A percentile compares a stretch with the other conserved stretches of the same genome.
Evolutionary conservation across 2,888 invertebrate species (phyloP).

Genomic region (Chirona hameri): DNA sequence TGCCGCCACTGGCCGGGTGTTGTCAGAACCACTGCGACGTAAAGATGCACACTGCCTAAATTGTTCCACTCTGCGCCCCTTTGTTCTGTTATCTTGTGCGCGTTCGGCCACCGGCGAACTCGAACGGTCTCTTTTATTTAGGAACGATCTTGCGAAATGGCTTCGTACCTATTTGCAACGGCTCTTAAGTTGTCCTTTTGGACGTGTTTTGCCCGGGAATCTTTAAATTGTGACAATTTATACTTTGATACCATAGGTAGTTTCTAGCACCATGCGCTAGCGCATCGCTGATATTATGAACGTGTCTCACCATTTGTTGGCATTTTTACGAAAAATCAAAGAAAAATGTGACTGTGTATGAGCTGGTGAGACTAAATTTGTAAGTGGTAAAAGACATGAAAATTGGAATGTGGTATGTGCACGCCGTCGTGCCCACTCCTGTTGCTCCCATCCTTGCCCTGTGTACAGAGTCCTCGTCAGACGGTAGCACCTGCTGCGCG

Average conservation of each 20-base stretch:
- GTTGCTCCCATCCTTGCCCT: conserved; percentile 26
- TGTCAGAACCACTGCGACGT: neutral
- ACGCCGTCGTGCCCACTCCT: neutral
- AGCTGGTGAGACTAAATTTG: conserved; percentile 12
- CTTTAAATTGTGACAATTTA: conserved; percentile 6
- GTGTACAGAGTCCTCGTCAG: conserved; percentile 25
- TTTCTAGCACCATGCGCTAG: neutral
- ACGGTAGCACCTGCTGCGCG: conserved; percentile 26
- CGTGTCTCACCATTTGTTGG: conserved; percentile 10
- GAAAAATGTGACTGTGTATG: neutral
- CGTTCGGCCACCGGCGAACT: neutral
- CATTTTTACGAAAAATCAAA: conserved; percentile 23
- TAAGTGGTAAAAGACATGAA: conserved; percentile 12
- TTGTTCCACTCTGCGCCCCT: neutral
- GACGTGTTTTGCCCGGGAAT: neutral
- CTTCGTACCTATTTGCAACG: neutral
- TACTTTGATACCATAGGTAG: conserved; percentile 27
- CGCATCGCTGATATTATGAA: conserved; percentile 1
- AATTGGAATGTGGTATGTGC: conserved; percentile 2
- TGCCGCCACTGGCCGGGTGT: neutral
- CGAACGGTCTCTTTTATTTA: neutral
- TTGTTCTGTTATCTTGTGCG: conserved; percentile 10
- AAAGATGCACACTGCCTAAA: conserved; percentile 2
- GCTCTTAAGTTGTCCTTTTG: conserved; percentile 12
- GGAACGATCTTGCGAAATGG: neutral